Conservation (phyloP, 2,888 invertebrate species). For the Spilarctia lutea region DNA sequence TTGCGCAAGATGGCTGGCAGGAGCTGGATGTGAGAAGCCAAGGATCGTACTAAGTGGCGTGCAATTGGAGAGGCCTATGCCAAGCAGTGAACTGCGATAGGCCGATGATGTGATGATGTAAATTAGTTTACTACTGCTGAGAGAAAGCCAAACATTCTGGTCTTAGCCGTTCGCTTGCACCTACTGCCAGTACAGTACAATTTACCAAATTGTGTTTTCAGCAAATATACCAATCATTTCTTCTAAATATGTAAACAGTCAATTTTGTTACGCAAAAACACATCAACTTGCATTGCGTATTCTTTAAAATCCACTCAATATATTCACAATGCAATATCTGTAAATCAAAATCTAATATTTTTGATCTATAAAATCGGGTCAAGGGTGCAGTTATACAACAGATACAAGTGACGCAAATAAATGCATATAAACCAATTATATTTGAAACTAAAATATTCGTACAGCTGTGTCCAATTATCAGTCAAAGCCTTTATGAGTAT, state of each 20-base stretch:
- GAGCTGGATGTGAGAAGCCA: too few species aligned
- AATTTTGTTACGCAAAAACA: background rate
- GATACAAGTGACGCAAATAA: slow-evolving; percentile 2
- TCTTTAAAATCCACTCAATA: background rate
- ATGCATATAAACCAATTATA: slow-evolving; percentile 35
- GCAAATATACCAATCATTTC: background rate
- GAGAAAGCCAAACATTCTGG: too few species aligned
- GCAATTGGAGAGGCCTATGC: too few species aligned
- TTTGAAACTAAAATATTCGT: slow-evolving; percentile 41
- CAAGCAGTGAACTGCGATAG: too few species aligned
- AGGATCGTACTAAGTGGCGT: too few species aligned
- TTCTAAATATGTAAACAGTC: background rate
- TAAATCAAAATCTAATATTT: background rate
- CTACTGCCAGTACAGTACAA: background rate
- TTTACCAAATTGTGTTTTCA: background rate
- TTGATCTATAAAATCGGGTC: background rate
- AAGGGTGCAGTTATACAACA: slow-evolving; percentile 3
- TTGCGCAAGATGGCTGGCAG: too few species aligned
- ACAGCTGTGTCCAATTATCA: slow-evolving; percentile 51
- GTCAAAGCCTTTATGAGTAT: slow-evolving; percentile 52
- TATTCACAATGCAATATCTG: too few species aligned
- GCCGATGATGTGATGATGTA: too few species aligned
- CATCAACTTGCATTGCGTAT: background rate
- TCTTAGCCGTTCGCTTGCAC: too few species aligned
- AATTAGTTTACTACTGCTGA: too few species aligned